These are phyloP conservation scores for Acromyrmex charruanus DNA, from an alignment of 1,140 invertebrate species.

Conservation along the genomic window DNA sequence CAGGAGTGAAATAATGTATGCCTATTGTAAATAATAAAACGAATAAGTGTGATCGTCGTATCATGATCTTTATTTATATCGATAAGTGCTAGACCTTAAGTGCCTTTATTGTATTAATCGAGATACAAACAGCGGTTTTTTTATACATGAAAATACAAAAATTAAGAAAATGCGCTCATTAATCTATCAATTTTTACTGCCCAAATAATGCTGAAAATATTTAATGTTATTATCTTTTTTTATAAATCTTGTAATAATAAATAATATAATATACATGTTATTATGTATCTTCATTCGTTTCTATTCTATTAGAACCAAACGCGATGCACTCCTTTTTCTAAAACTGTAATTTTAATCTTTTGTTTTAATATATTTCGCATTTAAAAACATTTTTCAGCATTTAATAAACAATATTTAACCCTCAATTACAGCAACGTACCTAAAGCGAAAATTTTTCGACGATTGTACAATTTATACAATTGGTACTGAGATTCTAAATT, in stretches of 20 bases:
- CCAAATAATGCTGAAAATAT: slow-evolving; percentile 64
- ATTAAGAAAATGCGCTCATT: slow-evolving; percentile 58
- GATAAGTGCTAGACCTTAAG: slow-evolving; percentile 71
- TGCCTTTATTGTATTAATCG: slow-evolving; percentile 73
- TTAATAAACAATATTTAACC: slow-evolving; percentile 25
- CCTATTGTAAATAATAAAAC: slow-evolving; percentile 70
- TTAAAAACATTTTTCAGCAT: slow-evolving; percentile 19
- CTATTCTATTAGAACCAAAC: background rate
- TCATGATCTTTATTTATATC: slow-evolving; percentile 68
- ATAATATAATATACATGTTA: slow-evolving; percentile 63
- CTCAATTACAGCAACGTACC: no score
- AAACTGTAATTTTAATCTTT: background rate
- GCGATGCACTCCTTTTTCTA: slow-evolving; percentile 24
- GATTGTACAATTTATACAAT: no score
- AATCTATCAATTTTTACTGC: slow-evolving; percentile 62
- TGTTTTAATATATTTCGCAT: background rate
- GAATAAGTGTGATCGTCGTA: slow-evolving; percentile 59
- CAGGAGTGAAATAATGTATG: slow-evolving; percentile 30
- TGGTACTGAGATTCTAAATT: no score
- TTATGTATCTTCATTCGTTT: background rate
- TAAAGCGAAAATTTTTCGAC: no score
- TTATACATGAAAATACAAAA: slow-evolving; percentile 61
- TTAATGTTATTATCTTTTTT: slow-evolving; percentile 65
- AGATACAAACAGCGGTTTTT: slow-evolving; percentile 61
- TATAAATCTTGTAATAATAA: slow-evolving; percentile 70